Conservation (phyloP, 2,888 invertebrate species). For the Mesorhabditis belari region DNA sequence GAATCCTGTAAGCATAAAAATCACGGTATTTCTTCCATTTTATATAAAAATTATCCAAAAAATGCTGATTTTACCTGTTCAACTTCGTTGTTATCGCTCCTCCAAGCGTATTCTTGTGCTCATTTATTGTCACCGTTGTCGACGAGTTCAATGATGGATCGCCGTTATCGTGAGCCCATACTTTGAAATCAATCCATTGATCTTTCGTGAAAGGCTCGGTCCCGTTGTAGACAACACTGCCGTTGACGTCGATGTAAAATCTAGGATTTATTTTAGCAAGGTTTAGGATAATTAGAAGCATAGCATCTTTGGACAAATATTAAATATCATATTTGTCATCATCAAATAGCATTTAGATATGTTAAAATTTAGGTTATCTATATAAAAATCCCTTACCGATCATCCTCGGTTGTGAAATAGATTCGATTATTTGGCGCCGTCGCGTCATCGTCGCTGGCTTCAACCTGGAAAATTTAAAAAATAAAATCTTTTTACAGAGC, state of each 20-base stretch:
- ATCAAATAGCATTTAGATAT: no score
- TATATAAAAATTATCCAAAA: no score
- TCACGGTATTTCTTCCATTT: no score
- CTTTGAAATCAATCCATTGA: slow-evolving; percentile 15
- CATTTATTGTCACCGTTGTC: slow-evolving; percentile 17
- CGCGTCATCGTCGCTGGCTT: slow-evolving; percentile 22
- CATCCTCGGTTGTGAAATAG: slow-evolving; percentile 12
- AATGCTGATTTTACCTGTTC: slow-evolving; percentile 13
- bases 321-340: no score
- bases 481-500: no score
- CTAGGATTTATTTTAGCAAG: no score
- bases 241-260: background rate
- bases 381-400: no score
- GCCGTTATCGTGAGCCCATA: slow-evolving; percentile 23
- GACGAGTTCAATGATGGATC: slow-evolving; percentile 9
- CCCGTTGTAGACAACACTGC: background rate
- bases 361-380: no score
- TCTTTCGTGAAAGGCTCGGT: background rate
- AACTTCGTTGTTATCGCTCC: slow-evolving; percentile 26
- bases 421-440: slow-evolving; percentile 28
- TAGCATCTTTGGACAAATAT: no score
- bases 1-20: no score
- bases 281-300: no score
- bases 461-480: background rate
- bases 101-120: slow-evolving; percentile 19